Base-by-base conservation (phyloP, 2,797 vertebrate species). In the Hypotaenidia okinawae region DNA sequence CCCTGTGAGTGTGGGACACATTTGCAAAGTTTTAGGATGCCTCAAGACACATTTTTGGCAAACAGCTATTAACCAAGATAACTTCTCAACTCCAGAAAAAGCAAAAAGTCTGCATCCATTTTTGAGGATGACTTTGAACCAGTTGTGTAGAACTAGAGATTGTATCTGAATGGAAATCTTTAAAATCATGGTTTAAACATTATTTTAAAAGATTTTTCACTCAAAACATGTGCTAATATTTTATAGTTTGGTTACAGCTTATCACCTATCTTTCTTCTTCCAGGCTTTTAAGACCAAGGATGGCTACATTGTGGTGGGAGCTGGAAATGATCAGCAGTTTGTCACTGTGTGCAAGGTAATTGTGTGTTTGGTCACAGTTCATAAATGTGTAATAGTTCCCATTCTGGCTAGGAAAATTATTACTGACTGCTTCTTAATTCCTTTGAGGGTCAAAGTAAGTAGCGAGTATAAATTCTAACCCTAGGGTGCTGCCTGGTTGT, bases 211-310 rank as follows among this genome's bases (percentile, higher is more conserved):
- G n/a, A 24, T 74, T 39, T 74, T 39, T 54, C 37, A 54, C 12
- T 93, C 85, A 28, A 87, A 51, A 90, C 15, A 13, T 55, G 14
- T 67, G 52, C 24, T 91, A 43, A 39, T 55, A 47, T 69, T 91
- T 69, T 69, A 58, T 77, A 54, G 32, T 88, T 67, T 70, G 52
- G 32, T 83, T 75, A 39, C 5, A 79, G 11, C 89, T 95, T 84
- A n/a, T 87, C 62, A 63, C 89, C 28, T 89, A 0, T 92, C 52
- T 97, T 92, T 97, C 12, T 96, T 97, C 89, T 97, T 98, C 67
- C 97, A 99, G 99, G 99, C 98, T 77, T 99, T 99, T 97, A 98
- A 95, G 95, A 99, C 99, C 84, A 98, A 97, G 96, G 99, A 99
- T 47, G 98, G 98, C 82, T 98, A 99, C 97, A 63, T 99, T 0